phyloP scores from a whole-genome alignment of 2,797 vertebrate genomes.

The Hozukius guyotensis region DNA sequence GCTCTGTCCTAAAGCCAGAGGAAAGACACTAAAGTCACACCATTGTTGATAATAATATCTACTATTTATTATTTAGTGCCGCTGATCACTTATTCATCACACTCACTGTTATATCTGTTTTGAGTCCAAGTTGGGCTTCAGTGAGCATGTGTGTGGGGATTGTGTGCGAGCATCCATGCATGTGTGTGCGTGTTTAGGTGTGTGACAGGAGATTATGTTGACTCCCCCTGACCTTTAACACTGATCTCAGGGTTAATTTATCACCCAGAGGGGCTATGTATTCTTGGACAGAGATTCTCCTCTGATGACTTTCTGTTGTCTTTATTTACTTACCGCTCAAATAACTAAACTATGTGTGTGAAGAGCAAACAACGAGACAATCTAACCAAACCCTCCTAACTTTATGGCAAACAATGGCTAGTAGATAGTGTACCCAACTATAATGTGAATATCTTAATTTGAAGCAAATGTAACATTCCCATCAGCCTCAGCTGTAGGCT shows the following conservation, averaged over 20 bases:
- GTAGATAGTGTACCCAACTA: not conserved
- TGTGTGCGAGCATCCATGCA: slow-evolving; percentile 35
- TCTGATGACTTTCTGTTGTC: not conserved
- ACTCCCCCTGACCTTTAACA: slow-evolving; percentile 39
- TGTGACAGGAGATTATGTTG: slow-evolving; percentile 24
- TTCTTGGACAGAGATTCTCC: not conserved
- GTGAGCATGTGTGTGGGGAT: slow-evolving; percentile 43
- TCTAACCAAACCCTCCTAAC: not conserved
- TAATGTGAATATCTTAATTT: not conserved
- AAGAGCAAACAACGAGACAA: not conserved
- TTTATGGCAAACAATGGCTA: not conserved
- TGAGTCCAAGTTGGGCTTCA: slow-evolving; percentile 14
- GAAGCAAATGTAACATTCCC: too few species aligned
- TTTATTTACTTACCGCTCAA: not conserved
- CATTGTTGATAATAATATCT: slow-evolving; percentile 52
- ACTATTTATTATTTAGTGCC: slow-evolving; percentile 77
- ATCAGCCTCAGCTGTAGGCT: not conserved
- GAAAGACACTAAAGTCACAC: slow-evolving; percentile 51
- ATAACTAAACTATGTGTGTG: too few species aligned
- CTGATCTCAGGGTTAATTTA: slow-evolving; percentile 3
- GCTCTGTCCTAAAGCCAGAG: slow-evolving; percentile 17
- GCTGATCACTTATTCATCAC: slow-evolving; percentile 73
- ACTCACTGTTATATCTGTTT: slow-evolving; percentile 41
- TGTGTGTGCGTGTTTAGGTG: slow-evolving; percentile 19
- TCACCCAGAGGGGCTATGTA: not conserved